Percentiles rank a stretch among this genome's conserved stretches.
Evolutionary conservation across 2,888 invertebrate species (phyloP).

Genomic region (Catocala sponsa): DNA sequence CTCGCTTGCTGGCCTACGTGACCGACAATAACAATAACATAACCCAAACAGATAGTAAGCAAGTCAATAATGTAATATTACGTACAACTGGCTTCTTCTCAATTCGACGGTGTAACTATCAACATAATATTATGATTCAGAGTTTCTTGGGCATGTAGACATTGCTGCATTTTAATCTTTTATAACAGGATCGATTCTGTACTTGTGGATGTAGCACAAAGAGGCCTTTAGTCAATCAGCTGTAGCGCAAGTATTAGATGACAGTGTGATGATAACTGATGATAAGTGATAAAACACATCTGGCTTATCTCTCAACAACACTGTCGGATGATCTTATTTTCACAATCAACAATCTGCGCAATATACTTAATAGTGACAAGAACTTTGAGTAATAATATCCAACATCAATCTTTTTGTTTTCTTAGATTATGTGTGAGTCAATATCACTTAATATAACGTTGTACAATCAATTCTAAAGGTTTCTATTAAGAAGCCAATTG

Average conservation of each 20-base stretch:
- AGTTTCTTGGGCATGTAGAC: conserved; percentile 34
- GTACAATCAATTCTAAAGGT: conserved; percentile 15
- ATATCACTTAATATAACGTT: conserved; percentile 9
- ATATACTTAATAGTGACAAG: conserved; percentile 21
- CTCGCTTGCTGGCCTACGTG: conserved; percentile 80
- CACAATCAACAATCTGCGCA: conserved; percentile 37
- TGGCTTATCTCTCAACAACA: conserved; percentile 55
- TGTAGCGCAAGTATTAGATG: conserved; percentile 36
- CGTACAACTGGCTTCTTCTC: conserved; percentile 43
- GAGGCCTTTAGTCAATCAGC: conserved; percentile 33
- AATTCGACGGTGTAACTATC: conserved; percentile 48
- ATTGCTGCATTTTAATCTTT: conserved; percentile 53
- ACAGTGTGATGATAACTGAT: conserved; percentile 43
- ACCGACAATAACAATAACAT: conserved; percentile 84
- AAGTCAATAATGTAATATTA: conserved; percentile 51
- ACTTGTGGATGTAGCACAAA: conserved; percentile 25
- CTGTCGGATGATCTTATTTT: conserved; percentile 51
- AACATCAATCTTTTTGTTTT: conserved; percentile 34
- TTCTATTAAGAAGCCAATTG: conserved; percentile 26
- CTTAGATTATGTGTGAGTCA: conserved; percentile 16
- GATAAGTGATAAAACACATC: too few species aligned
- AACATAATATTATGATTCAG: conserved; percentile 36
- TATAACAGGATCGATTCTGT: conserved; percentile 41
- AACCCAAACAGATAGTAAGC: conserved; percentile 67
- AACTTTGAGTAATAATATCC: conserved; percentile 31